Percentiles rank a stretch among this genome's conserved stretches.
Evolutionary conservation across 1,140 invertebrate species (phyloP).

Genomic region (Pachypeltis micranthus): DNA sequence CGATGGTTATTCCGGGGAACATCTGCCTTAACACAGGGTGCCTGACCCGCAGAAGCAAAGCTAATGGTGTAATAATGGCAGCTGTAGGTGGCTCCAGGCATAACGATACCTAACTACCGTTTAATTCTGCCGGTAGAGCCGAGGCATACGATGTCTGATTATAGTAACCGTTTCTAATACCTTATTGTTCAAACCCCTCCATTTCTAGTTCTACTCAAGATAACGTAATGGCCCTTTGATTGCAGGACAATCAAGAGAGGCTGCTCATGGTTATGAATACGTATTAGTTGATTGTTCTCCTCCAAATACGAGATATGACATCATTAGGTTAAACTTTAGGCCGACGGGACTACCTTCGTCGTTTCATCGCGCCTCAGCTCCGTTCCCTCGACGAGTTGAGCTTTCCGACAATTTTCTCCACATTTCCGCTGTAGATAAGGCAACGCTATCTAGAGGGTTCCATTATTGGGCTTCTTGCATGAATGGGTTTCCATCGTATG

Average conservation of each 20-base stretch:
- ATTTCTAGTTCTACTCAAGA: not conserved
- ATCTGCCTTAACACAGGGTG: not conserved
- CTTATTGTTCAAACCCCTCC: not conserved
- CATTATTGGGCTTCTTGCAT: not conserved
- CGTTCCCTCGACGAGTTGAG: not conserved
- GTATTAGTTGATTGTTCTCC: constrained; percentile 8
- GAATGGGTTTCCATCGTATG: not conserved
- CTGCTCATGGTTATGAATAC: constrained; percentile 3
- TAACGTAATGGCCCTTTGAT: constrained; percentile 8
- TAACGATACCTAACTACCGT: constrained; percentile 9
- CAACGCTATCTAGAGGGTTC: not conserved
- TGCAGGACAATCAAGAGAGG: constrained; percentile 3
- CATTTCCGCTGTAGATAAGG: not conserved
- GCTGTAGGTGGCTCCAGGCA: not conserved
- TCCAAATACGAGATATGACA: constrained; percentile 1
- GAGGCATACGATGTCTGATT: constrained; percentile 1
- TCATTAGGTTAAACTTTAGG: constrained; percentile 1
- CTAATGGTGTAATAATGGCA: constrained; percentile 8
- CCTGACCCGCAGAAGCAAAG: not conserved
- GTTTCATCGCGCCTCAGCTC: not conserved
- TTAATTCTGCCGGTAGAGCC: constrained; percentile 5
- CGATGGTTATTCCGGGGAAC: not conserved
- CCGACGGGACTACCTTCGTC: not conserved
- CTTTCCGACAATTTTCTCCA: not conserved
- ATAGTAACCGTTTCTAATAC: constrained; percentile 2